Evolutionary conservation across 2,888 invertebrate species (phyloP), one percentile per base, ranked within the genome.

Genomic region (Myopa tessellatipennis): DNA sequence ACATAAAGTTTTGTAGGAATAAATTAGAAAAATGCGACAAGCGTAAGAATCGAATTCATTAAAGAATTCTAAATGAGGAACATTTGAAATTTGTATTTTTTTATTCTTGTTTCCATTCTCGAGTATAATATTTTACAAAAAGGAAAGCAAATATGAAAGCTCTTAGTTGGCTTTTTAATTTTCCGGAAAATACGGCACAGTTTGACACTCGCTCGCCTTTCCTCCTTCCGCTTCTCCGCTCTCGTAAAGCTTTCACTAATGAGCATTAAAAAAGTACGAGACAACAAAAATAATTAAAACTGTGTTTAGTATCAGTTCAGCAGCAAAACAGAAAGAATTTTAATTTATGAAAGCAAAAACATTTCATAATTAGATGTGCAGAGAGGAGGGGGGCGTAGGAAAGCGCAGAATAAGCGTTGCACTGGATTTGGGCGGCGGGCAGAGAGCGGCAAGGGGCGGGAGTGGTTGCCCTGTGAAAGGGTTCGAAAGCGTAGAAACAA

Each of bases 271-370:
- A 4, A 45, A 45, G 50, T 76, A 80, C 78, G 77, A 79, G 79
- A 75, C 78, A 69, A 75, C 65, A 78, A 79, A 45, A 55, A 79
- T 79, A 81, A 81, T 80, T 81, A 80, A 81, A 81, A 81, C 76
- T 71, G 74, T 76, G 78, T 80, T 80, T 80, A 79, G 76, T 76
- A 78, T 52, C 78, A 76, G 52, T 72, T 45, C 45, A 52, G 55
- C 68, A 72, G 52, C 26, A 34, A 73, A 70, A 70, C 36, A 67
- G 26, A 18, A 52, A 18, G 14, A 71, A 70, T 63, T 60, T 60
- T 18, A 61, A 63, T 70, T 61, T 40, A 76, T 34, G 55, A 61
- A 70, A 63, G 55, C 36, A 71, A 55, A 76, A 68, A 71, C 63
- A 69, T 75, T 68, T 74, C 65, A 74, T 74, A 75, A 75, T 68